Conservation (phyloP, 2,888 invertebrate species). For the Caenorhabditis panamensis region DNA sequence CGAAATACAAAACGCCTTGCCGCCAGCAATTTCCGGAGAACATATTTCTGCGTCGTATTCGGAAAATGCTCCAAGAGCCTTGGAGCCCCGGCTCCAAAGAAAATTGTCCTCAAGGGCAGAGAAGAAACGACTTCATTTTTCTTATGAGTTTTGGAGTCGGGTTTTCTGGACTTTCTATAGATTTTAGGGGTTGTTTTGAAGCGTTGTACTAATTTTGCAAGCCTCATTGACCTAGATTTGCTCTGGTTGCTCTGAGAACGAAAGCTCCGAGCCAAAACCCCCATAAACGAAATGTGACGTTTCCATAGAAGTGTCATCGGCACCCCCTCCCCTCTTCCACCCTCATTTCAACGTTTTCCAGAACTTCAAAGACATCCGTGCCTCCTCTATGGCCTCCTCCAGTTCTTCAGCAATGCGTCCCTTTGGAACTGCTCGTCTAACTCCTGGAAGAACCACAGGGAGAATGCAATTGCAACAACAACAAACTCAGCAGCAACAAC, state of each 20-base stretch:
- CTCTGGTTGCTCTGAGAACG: constrained; percentile 1
- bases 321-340: neutral
- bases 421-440: constrained; percentile 58
- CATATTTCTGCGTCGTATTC: neutral
- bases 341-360: constrained; percentile 8
- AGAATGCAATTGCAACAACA: constrained; percentile 25
- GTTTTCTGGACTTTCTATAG: too few species aligned
- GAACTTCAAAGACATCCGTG: constrained; percentile 57
- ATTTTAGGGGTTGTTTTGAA: too few species aligned
- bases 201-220: too few species aligned
- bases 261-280: too few species aligned
- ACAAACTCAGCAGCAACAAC: constrained; percentile 20
- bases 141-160: too few species aligned
- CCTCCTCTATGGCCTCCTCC: constrained; percentile 51
- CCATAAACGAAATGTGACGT: constrained; percentile 32
- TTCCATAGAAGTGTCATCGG: constrained; percentile 55
- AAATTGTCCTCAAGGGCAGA: too few species aligned
- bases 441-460: constrained; percentile 46
- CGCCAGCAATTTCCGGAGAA: constrained; percentile 30
- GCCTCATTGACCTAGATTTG: constrained; percentile 6
- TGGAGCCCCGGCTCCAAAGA: neutral
- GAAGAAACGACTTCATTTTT: too few species aligned
- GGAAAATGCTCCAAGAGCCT: constrained; percentile 10
- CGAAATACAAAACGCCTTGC: constrained; percentile 27
- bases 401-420: constrained; percentile 51